Base-by-base conservation (phyloP, 2,888 invertebrate genomes). In the Coenonympha arcania region DNA sequence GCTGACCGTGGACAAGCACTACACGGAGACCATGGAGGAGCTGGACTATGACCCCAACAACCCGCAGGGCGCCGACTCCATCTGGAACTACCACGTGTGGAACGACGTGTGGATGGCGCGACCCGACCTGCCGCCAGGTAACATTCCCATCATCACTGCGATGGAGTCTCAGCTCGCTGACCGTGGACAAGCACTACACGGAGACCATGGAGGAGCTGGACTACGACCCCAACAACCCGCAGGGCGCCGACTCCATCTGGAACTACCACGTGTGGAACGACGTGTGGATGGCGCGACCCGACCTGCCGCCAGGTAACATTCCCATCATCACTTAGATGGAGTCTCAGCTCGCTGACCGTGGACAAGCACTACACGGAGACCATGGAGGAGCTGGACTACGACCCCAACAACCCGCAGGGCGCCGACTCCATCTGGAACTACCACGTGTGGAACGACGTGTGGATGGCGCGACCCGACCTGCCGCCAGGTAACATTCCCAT, bases 61-160 rank as follows among this genome's bases (percentile, higher is more conserved):
- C 64, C 87, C 88, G 0, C 77, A 76, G 18, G 90, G 90, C 1
- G 89, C 89, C 39, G 95, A 95, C 70, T 93, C 93, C 8, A 90
- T 95, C 60, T 95, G 95, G 94, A 95, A 93, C 75, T 95, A 93
- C 71, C 95, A 95, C 65, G 94, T 95, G 5, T 95, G 95, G 95
- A 94, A 92, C 66, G 95, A 95, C 61, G 93, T 91, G 0, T 95
- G 93, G 92, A 94, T 95, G 94, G 89, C 92, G 0, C 84, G 95
- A 50, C 92, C 92, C 5, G 95, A 95, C 71, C 87, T 93, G 20
- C 91, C 91, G 0, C 85, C 88, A 57, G 91, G 89, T 88, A 63
- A 50, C 36, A 20, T 11, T 31, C n/a, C 20, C 11, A 3, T 19
- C n/a, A n/a, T 31, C 6, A 16, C 13, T 31, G 6, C 6, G n/a